These are phyloP conservation scores for Delichon dasypus DNA, from an alignment of 2,797 vertebrate species.

Conservation along the genomic window DNA sequence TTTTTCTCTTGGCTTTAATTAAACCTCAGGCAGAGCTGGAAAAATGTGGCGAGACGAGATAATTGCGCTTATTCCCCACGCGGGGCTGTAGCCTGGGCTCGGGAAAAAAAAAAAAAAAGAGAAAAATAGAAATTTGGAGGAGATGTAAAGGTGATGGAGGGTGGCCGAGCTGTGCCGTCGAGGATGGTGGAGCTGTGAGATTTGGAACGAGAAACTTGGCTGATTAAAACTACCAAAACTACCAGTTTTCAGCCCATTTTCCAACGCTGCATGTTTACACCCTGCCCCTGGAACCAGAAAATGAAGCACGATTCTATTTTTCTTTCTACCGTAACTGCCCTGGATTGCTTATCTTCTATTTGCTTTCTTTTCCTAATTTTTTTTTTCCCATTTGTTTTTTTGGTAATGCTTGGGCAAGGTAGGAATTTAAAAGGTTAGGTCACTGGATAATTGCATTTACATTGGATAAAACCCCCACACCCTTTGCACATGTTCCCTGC, in stretches of 20 bases:
- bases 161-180: fast-evolving
- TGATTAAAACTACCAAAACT: neutral
- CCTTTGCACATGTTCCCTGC: neutral
- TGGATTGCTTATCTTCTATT: neutral
- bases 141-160: neutral
- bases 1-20: conserved; percentile 83
- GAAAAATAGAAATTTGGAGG: neutral
- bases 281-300: neutral
- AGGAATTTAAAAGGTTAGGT: conserved; percentile 8
- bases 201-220: neutral
- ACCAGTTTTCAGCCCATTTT: fast-evolving
- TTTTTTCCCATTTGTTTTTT: neutral
- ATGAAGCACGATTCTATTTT: neutral
- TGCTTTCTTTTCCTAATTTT: neutral
- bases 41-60: conserved; percentile 80
- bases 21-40: conserved; percentile 80
- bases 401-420: neutral
- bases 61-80: conserved; percentile 78
- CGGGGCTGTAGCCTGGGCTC: conserved; percentile 64
- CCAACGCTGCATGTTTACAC: fast-evolving
- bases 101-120: neutral
- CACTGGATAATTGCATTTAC: neutral
- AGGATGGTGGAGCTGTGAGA: neutral
- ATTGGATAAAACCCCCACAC: neutral
- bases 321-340: too few relatives aligned